Evolutionary conservation across 1,140 invertebrate species (phyloP), one percentile per base, ranked within the genome.

Genomic region (Aphis craccivora): DNA sequence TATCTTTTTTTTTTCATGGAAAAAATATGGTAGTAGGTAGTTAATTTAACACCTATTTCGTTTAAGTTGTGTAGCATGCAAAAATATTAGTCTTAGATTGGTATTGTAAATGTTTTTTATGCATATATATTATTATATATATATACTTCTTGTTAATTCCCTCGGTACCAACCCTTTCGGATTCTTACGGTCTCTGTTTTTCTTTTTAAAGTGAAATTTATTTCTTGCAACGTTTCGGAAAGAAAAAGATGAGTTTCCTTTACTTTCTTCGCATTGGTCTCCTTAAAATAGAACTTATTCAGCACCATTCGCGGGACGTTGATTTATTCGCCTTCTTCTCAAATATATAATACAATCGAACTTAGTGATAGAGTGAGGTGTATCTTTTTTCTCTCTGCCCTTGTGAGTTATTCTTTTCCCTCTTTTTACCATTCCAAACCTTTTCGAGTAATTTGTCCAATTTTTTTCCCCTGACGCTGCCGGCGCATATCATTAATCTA

Each of bases 321-420:
- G 91, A 93, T 93, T 93, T 93, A 93, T 93, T 93, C 91, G 91
- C 91, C 37, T 93, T 93, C 91, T 86, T 86, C 81, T 93, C 91
- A 84, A 86, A 93, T 93, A 53, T 93, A 93, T 84, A 76, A 93
- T 93, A 93, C 91, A 84, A 93, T 93, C 91, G 91, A 93, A 93
- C 91, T 93, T 84, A 84, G 91, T 93, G 91, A 93, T 93, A 84
- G 48, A 93, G 81, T 93, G 81, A 93, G 48, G 91, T 93, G 48
- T 86, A 84, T 83, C 18, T 84, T 83, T 90, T 81, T 86, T 84
- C 35, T 91, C 37, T 93, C 35, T 43, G 45, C 67, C 45, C 76
- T 92, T 40, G 91, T 92, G 91, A 81, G 45, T 83, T 53, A 53
- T 84, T 90, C 48, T 93, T 55, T 84, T 84, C 91, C 81, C 48